phyloP scores from a whole-genome alignment of 2,113 vertebrate genomes.

The Aleadryas rufinucha region DNA sequence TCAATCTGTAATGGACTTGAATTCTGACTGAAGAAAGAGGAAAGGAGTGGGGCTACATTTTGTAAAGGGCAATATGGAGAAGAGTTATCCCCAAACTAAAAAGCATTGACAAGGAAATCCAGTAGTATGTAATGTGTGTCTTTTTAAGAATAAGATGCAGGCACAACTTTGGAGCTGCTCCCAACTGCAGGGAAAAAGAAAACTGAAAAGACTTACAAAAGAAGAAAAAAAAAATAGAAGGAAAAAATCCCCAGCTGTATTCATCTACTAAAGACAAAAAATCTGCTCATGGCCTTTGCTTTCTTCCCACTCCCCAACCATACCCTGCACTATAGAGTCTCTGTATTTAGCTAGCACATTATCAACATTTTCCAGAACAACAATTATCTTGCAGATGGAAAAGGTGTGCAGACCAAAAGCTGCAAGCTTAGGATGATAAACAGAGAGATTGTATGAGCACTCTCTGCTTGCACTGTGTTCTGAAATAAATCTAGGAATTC shows the following conservation, averaged over 20 bases:
- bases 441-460: background rate
- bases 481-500: background rate
- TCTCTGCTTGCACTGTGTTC: background rate
- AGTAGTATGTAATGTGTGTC: background rate
- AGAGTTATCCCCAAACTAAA: background rate
- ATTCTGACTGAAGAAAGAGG: background rate
- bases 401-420: background rate
- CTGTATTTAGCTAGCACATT: background rate
- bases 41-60: background rate
- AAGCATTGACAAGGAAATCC: background rate
- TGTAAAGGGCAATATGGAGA: background rate
- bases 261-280: background rate
- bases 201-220: background rate
- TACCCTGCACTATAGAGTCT: background rate
- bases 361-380: background rate
- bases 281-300: background rate
- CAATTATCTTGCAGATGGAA: background rate
- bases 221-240: background rate
- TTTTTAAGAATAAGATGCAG: background rate
- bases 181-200: background rate
- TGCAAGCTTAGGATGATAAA: background rate
- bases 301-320: background rate
- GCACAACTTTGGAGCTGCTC: background rate
- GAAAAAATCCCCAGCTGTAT: background rate
- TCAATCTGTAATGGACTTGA: background rate